These are phyloP conservation scores for Lochmaea capreae DNA, from an alignment of 2,888 invertebrate species.

Conservation along the genomic window DNA sequence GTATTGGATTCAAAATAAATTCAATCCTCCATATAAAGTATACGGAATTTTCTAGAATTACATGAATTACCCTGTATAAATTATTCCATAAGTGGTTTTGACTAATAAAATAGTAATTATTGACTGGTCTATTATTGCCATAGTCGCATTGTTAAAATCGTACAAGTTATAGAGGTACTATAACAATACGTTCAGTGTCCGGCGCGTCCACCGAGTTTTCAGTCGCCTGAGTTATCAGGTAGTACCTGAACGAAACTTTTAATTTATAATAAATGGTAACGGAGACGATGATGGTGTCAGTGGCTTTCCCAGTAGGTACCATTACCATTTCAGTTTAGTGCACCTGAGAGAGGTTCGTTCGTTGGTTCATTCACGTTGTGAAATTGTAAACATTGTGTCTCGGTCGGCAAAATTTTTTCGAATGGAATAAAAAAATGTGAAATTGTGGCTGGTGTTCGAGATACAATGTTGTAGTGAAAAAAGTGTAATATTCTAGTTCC, in stretches of 20 bases:
- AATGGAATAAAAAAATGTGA: not conserved
- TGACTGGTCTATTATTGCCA: constrained; percentile 17
- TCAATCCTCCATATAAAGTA: too few relatives aligned
- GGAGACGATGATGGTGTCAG: constrained; percentile 16
- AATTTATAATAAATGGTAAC: constrained; percentile 15
- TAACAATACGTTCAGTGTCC: constrained; percentile 24
- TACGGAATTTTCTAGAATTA: too few relatives aligned
- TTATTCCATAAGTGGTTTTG: too few relatives aligned
- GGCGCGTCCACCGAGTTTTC: constrained; percentile 13
- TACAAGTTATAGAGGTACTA: constrained; percentile 9
- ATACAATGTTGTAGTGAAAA: constrained; percentile 4
- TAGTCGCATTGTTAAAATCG: constrained; percentile 17
- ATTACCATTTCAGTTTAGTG: constrained; percentile 32
- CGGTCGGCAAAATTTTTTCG: constrained; percentile 14
- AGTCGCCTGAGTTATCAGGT: constrained; percentile 22
- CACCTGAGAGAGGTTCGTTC: constrained; percentile 17
- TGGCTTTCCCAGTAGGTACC: constrained; percentile 20
- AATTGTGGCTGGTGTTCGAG: not conserved
- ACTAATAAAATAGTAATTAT: not conserved
- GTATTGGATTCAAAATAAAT: too few relatives aligned
- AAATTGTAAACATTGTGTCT: constrained; percentile 29
- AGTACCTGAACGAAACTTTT: constrained; percentile 19
- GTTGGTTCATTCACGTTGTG: constrained; percentile 25
- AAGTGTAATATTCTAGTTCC: not conserved
- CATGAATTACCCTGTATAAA: too few relatives aligned